phyloP scores from a whole-genome alignment of 2,888 invertebrate species.

The Rhagonycha lutea region DNA sequence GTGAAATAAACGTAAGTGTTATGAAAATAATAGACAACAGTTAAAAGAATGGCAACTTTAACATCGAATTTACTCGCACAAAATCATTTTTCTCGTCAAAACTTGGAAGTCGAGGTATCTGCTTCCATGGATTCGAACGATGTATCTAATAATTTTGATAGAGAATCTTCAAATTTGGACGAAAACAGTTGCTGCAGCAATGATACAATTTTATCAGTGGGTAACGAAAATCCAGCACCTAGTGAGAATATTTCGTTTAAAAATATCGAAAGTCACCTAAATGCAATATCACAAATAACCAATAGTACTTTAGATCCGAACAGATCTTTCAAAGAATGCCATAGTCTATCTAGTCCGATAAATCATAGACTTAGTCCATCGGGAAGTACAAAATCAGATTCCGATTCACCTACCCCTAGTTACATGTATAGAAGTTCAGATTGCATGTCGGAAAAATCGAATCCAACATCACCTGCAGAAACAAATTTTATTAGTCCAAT shows the following conservation, averaged over 20 bases:
- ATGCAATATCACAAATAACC: constrained; percentile 69
- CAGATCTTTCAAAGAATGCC: constrained; percentile 32
- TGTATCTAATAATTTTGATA: constrained; percentile 42
- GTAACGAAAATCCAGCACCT: constrained; percentile 68
- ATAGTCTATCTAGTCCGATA: constrained; percentile 39
- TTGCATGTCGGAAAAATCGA: constrained; percentile 39
- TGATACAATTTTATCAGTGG: constrained; percentile 81
- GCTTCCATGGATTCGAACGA: constrained; percentile 52
- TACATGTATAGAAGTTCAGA: constrained; percentile 38
- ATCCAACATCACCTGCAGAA: constrained; percentile 40
- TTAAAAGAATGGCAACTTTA: constrained; percentile 34
- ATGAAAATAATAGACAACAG: background rate
- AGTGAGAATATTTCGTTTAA: constrained; percentile 61
- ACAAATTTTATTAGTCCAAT: constrained; percentile 33
- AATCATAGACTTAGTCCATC: constrained; percentile 47
- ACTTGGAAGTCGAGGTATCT: constrained; percentile 48
- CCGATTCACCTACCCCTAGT: constrained; percentile 40
- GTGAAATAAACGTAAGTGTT: background rate
- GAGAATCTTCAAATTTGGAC: constrained; percentile 56
- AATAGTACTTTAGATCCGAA: constrained; percentile 55
- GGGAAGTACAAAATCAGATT: constrained; percentile 47
- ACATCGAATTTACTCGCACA: constrained; percentile 39
- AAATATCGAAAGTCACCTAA: constrained; percentile 70
- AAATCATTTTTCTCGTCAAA: constrained; percentile 43
- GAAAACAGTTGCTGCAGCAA: constrained; percentile 73